Base-by-base conservation (phyloP, 2,797 vertebrate species). In the Semaprochilodus insignis region DNA sequence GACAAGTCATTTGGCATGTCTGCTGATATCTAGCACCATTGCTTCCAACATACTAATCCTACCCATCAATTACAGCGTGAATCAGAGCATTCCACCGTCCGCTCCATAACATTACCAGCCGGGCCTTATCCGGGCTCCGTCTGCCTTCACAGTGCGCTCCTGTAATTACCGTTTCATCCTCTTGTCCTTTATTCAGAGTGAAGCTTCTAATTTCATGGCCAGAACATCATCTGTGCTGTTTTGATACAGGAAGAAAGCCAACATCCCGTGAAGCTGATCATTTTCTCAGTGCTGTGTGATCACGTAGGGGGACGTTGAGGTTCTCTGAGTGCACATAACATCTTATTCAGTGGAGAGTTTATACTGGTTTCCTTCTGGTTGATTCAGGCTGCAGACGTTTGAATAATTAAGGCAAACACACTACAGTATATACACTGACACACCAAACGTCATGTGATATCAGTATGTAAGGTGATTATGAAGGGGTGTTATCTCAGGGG, bases 11-110 rank as follows among this genome's bases (percentile, higher is more conserved):
- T 15, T 79, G 66, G 55, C 34, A 10, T 19, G 59, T 66, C 54
- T 60, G 34, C 27, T 75, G 72, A 62, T 62, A 77, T 60, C 25
- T 15, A 60, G 70, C 54, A 40, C 31, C 65, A 44, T 83, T 62
- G 27, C 10, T 72, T 67, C 54, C 8, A 57, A 27, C 40, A 57
- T 0, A 40, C 21, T 72, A 66, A 54, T 76, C 73, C 57, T 11
- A 55, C 57, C 75, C 40, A 40, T 77, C 74, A 77, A 62, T 74
- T 83, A 77, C 31, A 78, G 34, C 17, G 40, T 74, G 81, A 81
- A 69, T 75, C 55, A 70, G 74, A 40, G 16, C 31, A 36, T 67
- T 77, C 74, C 51, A 51, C 69, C 27, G 63, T 40, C 55, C 59
- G 54, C 52, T 57, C 31, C 19, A 77, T 55, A 21, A 31, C 21